Conservation (phyloP, 2,113 vertebrate species). For the Trochalopteron elliotii region DNA sequence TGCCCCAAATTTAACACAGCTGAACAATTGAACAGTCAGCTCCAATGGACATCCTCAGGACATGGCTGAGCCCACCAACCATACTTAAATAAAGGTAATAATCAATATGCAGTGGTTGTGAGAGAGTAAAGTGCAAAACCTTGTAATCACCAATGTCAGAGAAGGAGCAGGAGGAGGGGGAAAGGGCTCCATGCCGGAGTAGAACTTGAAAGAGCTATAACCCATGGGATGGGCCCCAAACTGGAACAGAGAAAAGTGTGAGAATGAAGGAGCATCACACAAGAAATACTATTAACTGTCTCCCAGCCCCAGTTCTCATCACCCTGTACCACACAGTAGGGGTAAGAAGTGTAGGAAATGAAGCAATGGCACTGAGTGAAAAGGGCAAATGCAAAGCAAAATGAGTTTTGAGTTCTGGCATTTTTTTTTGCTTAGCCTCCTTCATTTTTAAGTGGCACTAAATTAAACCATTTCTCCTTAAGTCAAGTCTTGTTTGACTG, state of each 20-base stretch:
- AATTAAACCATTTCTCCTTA: neutral
- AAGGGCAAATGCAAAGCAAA: neutral
- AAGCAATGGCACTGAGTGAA: neutral
- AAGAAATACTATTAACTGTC: neutral
- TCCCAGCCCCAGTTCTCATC: neutral
- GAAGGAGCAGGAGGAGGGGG: neutral
- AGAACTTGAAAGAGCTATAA: neutral
- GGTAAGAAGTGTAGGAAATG: neutral
- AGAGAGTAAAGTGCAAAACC: neutral
- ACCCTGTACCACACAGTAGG: accelerated
- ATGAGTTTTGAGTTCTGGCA: neutral
- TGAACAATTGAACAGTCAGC: neutral
- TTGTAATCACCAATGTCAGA: neutral
- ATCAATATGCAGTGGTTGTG: neutral
- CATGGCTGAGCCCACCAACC: neutral
- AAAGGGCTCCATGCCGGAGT: neutral
- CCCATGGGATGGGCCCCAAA: accelerated
- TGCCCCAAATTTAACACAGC: neutral
- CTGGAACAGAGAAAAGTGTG: neutral
- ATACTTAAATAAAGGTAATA: neutral
- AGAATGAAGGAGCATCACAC: neutral
- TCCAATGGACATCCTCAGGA: neutral
- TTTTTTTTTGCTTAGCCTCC: neutral
- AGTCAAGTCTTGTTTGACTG: neutral
- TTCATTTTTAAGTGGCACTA: neutral